Conservation (phyloP, 1,140 invertebrate genomes). For the Caenorhabditis brenneri region DNA sequence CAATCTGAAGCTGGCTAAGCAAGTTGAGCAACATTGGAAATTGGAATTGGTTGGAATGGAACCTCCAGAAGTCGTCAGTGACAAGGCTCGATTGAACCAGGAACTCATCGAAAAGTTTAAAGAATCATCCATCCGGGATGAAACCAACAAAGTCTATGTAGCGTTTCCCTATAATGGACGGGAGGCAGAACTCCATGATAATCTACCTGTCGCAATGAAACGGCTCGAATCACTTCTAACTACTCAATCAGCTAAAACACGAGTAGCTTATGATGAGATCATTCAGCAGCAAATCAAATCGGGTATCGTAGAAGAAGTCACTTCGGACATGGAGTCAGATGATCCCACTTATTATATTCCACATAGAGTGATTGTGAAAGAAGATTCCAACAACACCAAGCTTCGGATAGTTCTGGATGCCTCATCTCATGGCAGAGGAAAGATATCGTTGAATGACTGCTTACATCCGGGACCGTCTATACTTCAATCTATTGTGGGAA, state of each 20-base stretch:
- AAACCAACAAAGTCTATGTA: neutral
- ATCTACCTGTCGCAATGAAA: neutral
- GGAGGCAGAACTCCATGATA: neutral
- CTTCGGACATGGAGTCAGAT: neutral
- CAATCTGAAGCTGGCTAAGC: neutral
- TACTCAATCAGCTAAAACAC: neutral
- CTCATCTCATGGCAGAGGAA: conserved; percentile 61
- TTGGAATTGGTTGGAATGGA: neutral
- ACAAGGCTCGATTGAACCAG: neutral
- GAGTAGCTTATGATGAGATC: neutral
- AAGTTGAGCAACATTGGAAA: neutral
- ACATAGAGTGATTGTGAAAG: neutral
- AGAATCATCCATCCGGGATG: neutral
- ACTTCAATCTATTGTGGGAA: conserved; percentile 16
- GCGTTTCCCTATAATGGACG: neutral
- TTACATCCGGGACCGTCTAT: neutral
- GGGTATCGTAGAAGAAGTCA: neutral
- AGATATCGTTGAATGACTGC: conserved; percentile 68
- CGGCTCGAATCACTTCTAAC: neutral
- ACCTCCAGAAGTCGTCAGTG: neutral
- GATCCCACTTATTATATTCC: neutral
- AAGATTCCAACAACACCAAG: conserved; percentile 62
- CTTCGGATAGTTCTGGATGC: conserved; percentile 71
- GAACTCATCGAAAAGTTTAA: neutral
- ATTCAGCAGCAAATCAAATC: neutral